Conservation (phyloP, 1,140 invertebrate genomes). For the Trialeurodes vaporariorum region DNA sequence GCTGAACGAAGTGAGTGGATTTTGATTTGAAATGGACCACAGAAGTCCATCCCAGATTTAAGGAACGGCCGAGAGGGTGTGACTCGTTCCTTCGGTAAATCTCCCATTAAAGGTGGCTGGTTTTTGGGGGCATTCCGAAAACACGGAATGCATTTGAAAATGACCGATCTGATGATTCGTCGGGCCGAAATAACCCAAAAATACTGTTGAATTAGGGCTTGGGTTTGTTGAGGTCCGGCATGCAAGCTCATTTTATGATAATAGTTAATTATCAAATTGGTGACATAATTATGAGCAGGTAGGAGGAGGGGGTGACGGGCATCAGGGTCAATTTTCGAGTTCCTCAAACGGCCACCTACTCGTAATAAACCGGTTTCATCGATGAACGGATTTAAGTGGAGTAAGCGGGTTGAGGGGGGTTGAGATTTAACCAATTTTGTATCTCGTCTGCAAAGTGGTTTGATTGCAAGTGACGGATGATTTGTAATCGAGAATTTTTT, state of each 20-base stretch:
- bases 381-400: no score
- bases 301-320: no score
- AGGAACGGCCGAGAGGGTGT: no score
- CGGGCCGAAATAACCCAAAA: background rate
- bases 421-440: no score
- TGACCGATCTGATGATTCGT: background rate
- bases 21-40: no score
- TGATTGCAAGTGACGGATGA: background rate
- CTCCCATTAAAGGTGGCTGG: conserved; percentile 19
- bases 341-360: no score
- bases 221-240: background rate
- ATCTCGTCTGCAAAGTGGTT: background rate
- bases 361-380: no score
- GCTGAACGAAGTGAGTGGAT: conserved; percentile 15
- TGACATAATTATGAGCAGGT: conserved; percentile 1
- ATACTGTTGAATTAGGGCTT: conserved; percentile 1
- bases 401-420: no score
- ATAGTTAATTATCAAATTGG: background rate
- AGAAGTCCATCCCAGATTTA: no score
- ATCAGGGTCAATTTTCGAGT: no score
- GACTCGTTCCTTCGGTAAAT: no score
- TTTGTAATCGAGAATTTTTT: background rate
- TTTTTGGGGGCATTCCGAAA: no score
- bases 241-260: background rate
- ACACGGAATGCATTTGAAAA: conserved; percentile 6